These are phyloP conservation scores for Cybosia mesomella DNA, from an alignment of 2,888 invertebrate species.

Conservation along the genomic window DNA sequence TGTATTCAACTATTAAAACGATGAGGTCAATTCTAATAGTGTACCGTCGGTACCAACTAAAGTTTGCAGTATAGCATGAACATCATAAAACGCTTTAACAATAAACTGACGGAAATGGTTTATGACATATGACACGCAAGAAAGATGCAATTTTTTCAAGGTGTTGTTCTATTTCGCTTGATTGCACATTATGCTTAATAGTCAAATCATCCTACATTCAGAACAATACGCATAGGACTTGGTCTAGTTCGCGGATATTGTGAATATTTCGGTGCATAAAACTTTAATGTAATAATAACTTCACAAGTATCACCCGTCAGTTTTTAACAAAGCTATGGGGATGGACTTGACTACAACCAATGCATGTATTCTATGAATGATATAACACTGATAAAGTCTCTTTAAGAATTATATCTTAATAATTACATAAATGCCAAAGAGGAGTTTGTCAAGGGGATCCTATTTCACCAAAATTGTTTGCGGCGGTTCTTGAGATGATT, in stretches of 20 bases:
- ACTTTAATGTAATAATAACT: too few species aligned
- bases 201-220: conserved; percentile 46
- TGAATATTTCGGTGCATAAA: too few species aligned
- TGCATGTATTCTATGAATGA: too few species aligned
- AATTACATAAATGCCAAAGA: too few species aligned
- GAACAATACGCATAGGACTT: background rate
- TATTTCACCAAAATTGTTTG: too few species aligned
- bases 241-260: background rate
- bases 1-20: conserved; percentile 47
- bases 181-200: conserved; percentile 77
- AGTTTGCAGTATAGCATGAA: conserved; percentile 66
- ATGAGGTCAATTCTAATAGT: conserved; percentile 38
- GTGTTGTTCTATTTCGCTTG: conserved; percentile 70
- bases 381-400: too few species aligned
- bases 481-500: too few species aligned
- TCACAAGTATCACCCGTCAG: too few species aligned
- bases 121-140: conserved; percentile 75
- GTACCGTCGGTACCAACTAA: conserved; percentile 50
- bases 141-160: conserved; percentile 68
- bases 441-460: too few species aligned
- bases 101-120: conserved; percentile 71
- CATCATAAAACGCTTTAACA: conserved; percentile 73
- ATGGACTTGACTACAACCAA: too few species aligned
- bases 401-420: too few species aligned
- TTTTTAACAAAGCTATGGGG: too few species aligned